These are phyloP conservation scores for Gopherus evgoodei DNA, from an alignment of 2,113 vertebrate genomes.

Conservation along the genomic window DNA sequence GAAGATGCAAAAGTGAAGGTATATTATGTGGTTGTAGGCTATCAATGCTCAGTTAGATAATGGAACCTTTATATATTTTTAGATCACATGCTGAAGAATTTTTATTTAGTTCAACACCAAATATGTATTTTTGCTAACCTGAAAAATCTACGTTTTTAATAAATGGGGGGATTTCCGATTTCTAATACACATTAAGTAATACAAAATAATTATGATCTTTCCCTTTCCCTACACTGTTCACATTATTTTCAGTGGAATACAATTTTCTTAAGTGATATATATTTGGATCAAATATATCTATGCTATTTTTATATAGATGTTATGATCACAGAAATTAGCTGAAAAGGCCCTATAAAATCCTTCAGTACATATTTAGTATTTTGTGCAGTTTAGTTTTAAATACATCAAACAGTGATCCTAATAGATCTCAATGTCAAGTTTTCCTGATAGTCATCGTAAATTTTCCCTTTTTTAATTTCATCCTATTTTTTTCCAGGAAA, in stretches of 20 bases:
- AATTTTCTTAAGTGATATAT: not conserved
- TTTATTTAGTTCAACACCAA: not conserved
- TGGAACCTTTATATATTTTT: not conserved
- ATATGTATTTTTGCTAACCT: not conserved
- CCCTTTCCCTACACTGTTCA: not conserved
- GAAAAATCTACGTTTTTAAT: not conserved
- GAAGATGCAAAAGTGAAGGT: slow-evolving; percentile 73
- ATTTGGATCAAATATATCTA: not conserved
- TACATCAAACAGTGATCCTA: not conserved
- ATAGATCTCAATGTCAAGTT: not conserved
- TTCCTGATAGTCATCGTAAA: not conserved
- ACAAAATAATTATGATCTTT: not conserved
- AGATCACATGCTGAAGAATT: not conserved
- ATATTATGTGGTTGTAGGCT: not conserved
- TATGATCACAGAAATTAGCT: not conserved
- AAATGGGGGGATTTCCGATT: not conserved
- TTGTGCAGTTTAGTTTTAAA: not conserved
- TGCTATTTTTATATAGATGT: not conserved
- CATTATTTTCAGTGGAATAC: not conserved
- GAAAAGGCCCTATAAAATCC: not conserved
- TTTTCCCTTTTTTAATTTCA: not conserved
- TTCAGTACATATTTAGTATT: not conserved
- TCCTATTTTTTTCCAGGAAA: not conserved
- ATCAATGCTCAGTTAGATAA: not conserved
- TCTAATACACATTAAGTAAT: not conserved